phyloP scores from a whole-genome alignment of 2,888 invertebrate genomes.

The Gymnoscelis rufifasciata region DNA sequence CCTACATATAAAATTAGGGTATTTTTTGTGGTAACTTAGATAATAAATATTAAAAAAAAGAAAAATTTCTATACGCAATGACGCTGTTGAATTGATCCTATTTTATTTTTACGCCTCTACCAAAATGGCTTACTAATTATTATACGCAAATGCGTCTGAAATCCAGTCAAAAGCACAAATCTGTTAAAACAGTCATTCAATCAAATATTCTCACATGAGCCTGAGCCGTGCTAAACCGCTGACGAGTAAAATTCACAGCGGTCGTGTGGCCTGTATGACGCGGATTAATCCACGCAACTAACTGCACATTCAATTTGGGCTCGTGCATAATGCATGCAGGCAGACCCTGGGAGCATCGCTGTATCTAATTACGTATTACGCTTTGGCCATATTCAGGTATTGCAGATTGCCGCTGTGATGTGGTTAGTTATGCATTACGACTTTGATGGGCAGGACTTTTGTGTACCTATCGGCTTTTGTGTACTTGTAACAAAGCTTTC shows the following conservation, averaged over 20 bases:
- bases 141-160: not conserved
- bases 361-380: conserved; percentile 77
- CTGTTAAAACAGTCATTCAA: not conserved
- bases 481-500: no score
- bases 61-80: no score
- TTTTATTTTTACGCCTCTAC: no score
- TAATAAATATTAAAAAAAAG: no score
- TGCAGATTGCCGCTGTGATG: conserved; percentile 4
- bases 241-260: conserved; percentile 34
- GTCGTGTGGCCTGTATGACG: conserved; percentile 36
- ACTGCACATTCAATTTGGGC: conserved; percentile 73
- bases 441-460: not conserved
- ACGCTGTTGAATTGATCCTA: no score
- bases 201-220: conserved; percentile 13
- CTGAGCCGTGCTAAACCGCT: conserved; percentile 26
- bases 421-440: not conserved
- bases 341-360: conserved; percentile 62
- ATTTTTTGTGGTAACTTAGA: no score
- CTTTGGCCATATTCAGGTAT: conserved; percentile 24
- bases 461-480: no score
- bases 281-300: conserved; percentile 59
- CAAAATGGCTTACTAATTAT: no score
- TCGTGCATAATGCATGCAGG: conserved; percentile 71
- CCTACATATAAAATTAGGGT: no score
- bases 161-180: not conserved